Percentiles rank a stretch among this genome's conserved stretches.
phyloP scores from a whole-genome alignment of 2,113 vertebrate species.

The Syngnathus scovelli region DNA sequence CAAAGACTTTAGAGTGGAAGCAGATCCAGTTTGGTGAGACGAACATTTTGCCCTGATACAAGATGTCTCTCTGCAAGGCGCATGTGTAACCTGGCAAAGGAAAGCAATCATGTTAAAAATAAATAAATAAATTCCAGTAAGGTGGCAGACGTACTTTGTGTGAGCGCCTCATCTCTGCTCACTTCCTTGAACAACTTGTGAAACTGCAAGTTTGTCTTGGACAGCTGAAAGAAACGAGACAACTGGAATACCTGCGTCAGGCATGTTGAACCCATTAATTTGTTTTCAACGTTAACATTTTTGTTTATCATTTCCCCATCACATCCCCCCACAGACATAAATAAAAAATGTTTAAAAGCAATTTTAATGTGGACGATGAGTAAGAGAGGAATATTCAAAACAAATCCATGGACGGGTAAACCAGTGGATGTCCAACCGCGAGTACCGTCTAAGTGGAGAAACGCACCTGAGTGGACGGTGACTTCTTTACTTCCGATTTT shows the following conservation, averaged over 20 bases:
- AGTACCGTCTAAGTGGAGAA: neutral
- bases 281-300: neutral
- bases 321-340: neutral
- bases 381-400: too few relatives aligned
- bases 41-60: conserved; percentile 92
- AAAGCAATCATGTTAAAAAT: neutral
- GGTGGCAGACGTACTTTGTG: conserved; percentile 79
- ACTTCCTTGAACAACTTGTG: conserved; percentile 92
- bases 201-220: conserved; percentile 86
- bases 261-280: neutral
- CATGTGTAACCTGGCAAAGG: conserved; percentile 84
- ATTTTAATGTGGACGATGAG: too few relatives aligned
- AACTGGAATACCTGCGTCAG: neutral
- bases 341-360: too few relatives aligned
- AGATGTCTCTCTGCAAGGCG: conserved; percentile 90
- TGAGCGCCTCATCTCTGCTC: conserved; percentile 79
- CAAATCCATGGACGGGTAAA: too few relatives aligned
- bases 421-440: too few relatives aligned
- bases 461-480: conserved; percentile 54
- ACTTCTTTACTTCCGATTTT: conserved; percentile 54
- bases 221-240: conserved; percentile 67
- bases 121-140: too few relatives aligned
- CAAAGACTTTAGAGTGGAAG: conserved; percentile 96
- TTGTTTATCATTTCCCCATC: too few relatives aligned
- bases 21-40: conserved; percentile 97